These are phyloP conservation scores for Halichoeres trimaculatus DNA, from an alignment of 2,113 vertebrate genomes.

Conservation along the genomic window DNA sequence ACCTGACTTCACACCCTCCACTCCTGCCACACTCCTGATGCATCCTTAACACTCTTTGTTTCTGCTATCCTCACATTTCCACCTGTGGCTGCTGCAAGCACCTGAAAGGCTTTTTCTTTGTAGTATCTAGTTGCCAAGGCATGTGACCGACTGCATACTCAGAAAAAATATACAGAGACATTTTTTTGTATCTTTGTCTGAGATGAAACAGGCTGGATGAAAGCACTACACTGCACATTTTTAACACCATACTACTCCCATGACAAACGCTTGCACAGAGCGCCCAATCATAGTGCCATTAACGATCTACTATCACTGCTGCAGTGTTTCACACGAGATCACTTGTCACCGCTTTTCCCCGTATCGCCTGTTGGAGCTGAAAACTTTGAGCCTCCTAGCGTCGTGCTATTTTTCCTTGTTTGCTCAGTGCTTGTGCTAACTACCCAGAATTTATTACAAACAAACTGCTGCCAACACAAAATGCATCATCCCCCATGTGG, in stretches of 20 bases:
- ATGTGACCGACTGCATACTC: neutral
- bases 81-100: neutral
- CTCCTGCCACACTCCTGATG: no score
- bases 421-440: slow-evolving; percentile 46
- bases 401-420: slow-evolving; percentile 29
- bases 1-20: no score
- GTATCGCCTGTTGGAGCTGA: neutral
- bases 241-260: slow-evolving; percentile 2
- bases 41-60: neutral
- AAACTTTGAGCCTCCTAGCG: neutral
- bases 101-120: neutral
- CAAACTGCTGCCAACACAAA: slow-evolving; percentile 49
- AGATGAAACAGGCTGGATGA: slow-evolving; percentile 12
- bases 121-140: neutral
- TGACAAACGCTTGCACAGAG: slow-evolving; percentile 18
- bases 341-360: slow-evolving; percentile 27
- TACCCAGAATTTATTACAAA: slow-evolving; percentile 48
- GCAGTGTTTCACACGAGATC: slow-evolving; percentile 23
- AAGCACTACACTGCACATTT: slow-evolving; percentile 2
- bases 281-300: slow-evolving; percentile 7
- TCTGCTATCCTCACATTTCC: neutral
- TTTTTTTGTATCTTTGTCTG: neutral
- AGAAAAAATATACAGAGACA: neutral
- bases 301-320: slow-evolving; percentile 1
- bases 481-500: slow-evolving; percentile 42